phyloP scores from a whole-genome alignment of 2,797 vertebrate species.

The Euthynnus affinis region DNA sequence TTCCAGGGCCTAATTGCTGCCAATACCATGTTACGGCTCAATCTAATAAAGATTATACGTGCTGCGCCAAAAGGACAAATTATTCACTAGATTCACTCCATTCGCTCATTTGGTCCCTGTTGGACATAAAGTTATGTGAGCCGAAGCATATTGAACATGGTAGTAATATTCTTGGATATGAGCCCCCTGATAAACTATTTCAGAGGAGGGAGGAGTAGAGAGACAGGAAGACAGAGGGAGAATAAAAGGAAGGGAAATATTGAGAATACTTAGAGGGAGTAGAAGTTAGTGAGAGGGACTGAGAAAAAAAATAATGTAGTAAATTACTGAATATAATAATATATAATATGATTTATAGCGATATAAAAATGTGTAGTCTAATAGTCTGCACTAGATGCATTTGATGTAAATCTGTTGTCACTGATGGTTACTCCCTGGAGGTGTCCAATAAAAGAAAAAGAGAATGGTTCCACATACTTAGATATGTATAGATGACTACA shows the following conservation, averaged over 20 bases:
- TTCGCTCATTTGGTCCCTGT: slow-evolving; percentile 72
- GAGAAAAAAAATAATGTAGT: not conserved
- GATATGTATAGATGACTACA: no score
- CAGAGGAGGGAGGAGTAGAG: slow-evolving; percentile 20
- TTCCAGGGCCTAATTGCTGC: slow-evolving; percentile 77
- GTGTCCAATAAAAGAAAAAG: not conserved
- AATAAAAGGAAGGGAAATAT: not conserved
- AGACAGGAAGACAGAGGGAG: not conserved
- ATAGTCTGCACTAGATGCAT: not conserved
- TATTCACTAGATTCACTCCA: slow-evolving; percentile 67
- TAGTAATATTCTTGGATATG: slow-evolving; percentile 66
- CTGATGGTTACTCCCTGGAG: not conserved
- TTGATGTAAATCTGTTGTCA: not conserved
- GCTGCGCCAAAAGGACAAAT: slow-evolving; percentile 80
- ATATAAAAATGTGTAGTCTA: not conserved
- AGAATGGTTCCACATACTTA: not conserved
- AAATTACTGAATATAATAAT: not conserved
- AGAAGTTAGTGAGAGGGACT: not conserved
- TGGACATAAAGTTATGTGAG: slow-evolving; percentile 78
- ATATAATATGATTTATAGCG: no score
- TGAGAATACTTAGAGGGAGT: not conserved
- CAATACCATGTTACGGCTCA: slow-evolving; percentile 77
- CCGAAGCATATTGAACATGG: slow-evolving; percentile 75
- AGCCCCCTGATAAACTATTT: slow-evolving; percentile 63
- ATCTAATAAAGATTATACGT: slow-evolving; percentile 81